Base-by-base conservation (phyloP, 2,797 vertebrate species). In the Poecilia wingei region DNA sequence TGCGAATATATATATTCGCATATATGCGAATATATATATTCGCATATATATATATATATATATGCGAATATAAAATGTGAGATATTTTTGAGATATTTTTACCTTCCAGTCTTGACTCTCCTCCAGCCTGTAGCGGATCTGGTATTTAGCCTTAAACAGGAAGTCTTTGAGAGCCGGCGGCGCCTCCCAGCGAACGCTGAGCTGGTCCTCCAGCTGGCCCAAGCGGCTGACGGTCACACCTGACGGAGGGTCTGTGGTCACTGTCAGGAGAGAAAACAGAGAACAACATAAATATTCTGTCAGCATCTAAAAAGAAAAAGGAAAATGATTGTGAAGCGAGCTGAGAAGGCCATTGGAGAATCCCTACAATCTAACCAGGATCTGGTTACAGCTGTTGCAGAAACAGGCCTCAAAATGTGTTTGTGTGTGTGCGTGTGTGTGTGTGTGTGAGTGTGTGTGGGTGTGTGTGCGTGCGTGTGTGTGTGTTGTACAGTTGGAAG, bases 91-190 rank as follows among this genome's bases (percentile, higher is more conserved):
- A 12, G 13, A 7, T 43, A 64, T 77, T 81, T 78, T 72, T 95
- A 99, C 98, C 97, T 98, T 99, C 98, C 98, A 99, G 82, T 98
- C 97, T 7, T 95, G 95, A 86, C 97, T 98, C 91, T 98, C 97
- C 92, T 99, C 98, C 88, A 99, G 96, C 0, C 98, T 96, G 94
- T 99, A 99, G 87, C 98, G 97, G 92, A 99, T 99, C 96, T 99
- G 98, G 92, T 99, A 99, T 91, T 98, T 99, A 93, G 98, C 97
- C 93, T 98, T 98, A 85, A 99, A 99, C 41, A 99, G 96, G 94
- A 98, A 98, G 91, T 99, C 98, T 91, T 98, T 98, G 80, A 99
- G 96, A 10, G 97, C 98, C 0, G 98, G 97, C 0, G 97, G 98
- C 1, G 96, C 97, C 78, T 96, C 97, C 98, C 98, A 99, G 84